A percentile compares a stretch with the other conserved stretches of the same genome.
phyloP scores from a whole-genome alignment of 2,888 invertebrate genomes.

The Agrilus mali region DNA sequence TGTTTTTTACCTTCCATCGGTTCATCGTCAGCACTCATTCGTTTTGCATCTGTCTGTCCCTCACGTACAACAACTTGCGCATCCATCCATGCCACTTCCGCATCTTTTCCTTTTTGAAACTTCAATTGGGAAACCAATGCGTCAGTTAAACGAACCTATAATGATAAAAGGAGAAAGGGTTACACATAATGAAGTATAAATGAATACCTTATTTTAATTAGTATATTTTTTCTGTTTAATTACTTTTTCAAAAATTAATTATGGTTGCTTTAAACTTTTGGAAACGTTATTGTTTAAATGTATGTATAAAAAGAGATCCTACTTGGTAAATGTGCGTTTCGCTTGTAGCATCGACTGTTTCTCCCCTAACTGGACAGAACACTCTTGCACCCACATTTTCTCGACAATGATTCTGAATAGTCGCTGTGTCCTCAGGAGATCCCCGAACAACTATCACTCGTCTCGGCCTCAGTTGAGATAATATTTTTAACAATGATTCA shows the following conservation, averaged over 20 bases:
- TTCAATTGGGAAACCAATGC: slow-evolving; percentile 75
- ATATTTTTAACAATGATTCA: slow-evolving; percentile 68
- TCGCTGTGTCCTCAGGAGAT: slow-evolving; percentile 50
- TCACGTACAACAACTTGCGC: slow-evolving; percentile 57
- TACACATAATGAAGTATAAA: background rate
- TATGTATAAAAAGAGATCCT: slow-evolving; percentile 9
- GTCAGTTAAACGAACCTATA: slow-evolving; percentile 80
- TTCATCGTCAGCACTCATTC: slow-evolving; percentile 34
- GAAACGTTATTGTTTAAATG: too few species aligned
- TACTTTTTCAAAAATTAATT: background rate
- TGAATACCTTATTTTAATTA: background rate
- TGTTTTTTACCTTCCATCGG: slow-evolving; percentile 32
- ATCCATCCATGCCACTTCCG: slow-evolving; percentile 94
- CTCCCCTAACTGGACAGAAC: slow-evolving; percentile 72
- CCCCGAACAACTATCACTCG: slow-evolving; percentile 72
- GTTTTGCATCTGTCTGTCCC: slow-evolving; percentile 44
- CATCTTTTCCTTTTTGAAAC: slow-evolving; percentile 75
- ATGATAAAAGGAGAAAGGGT: slow-evolving; percentile 6
- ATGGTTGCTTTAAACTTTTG: too few species aligned
- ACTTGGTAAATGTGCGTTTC: slow-evolving; percentile 98
- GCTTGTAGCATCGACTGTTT: slow-evolving; percentile 88
- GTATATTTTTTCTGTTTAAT: background rate
- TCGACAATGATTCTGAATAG: slow-evolving; percentile 53
- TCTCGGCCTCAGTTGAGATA: slow-evolving; percentile 69
- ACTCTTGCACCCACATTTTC: slow-evolving; percentile 59